phyloP scores from a whole-genome alignment of 2,888 invertebrate genomes.

The Ramazzottius varieornatus region DNA sequence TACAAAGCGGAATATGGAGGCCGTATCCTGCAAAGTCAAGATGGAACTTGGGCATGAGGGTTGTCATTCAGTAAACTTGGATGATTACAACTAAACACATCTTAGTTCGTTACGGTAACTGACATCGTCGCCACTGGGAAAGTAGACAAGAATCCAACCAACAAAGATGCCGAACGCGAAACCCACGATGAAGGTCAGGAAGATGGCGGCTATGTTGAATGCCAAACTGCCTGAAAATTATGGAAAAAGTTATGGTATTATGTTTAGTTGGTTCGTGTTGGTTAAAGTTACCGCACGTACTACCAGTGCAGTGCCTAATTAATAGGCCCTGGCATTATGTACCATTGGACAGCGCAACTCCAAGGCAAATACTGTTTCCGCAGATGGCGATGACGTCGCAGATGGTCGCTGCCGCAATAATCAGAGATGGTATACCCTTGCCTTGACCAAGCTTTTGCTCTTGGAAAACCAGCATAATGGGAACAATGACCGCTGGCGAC shows the following conservation, averaged over 20 bases:
- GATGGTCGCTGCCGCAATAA: slow-evolving; percentile 25
- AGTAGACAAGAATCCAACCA: background rate
- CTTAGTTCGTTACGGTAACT: background rate
- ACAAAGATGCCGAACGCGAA: background rate
- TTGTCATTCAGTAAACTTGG: background rate
- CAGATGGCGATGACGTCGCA: slow-evolving; percentile 27
- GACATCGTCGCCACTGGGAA: slow-evolving; percentile 1
- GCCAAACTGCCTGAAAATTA: background rate
- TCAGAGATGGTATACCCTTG: slow-evolving; percentile 23
- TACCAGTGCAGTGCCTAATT: background rate
- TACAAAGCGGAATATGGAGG: slow-evolving; percentile 31
- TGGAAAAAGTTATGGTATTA: background rate
- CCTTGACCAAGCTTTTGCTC: slow-evolving; percentile 20
- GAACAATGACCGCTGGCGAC: slow-evolving; percentile 26
- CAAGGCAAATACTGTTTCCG: slow-evolving; percentile 22
- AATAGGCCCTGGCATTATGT: background rate
- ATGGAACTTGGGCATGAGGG: background rate
- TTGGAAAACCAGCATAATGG: slow-evolving; percentile 19
- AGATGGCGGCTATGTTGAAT: background rate
- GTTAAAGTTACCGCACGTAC: slow-evolving; percentile 5
- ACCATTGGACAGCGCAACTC: slow-evolving; percentile 15
- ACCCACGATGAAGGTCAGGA: background rate
- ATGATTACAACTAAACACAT: background rate
- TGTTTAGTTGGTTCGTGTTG: no score
- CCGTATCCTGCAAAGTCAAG: background rate